Conservation (phyloP, 2,113 vertebrate species). For the Stegostoma tigrinum region DNA sequence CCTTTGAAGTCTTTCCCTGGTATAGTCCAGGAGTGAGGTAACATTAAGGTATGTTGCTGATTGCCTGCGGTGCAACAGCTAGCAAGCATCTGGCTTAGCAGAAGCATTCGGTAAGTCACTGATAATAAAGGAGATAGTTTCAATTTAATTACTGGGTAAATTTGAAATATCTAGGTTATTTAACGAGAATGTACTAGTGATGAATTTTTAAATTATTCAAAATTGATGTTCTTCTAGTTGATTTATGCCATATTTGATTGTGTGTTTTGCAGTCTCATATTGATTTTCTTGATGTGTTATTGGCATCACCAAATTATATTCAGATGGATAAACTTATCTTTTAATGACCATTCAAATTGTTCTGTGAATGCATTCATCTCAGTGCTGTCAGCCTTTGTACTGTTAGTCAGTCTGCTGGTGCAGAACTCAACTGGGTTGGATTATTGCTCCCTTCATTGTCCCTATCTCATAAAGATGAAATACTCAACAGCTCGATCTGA, state of each 20-base stretch:
- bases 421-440: neutral
- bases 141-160: neutral
- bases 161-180: neutral
- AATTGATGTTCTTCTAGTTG: neutral
- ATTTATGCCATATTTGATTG: neutral
- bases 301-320: slow-evolving; percentile 24
- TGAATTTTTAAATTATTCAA: slow-evolving; percentile 13
- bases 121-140: neutral
- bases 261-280: neutral
- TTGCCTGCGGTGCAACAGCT: neutral
- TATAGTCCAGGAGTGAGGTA: neutral
- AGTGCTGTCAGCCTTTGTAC: neutral
- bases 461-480: neutral
- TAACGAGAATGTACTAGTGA: neutral
- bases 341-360: neutral
- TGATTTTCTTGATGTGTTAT: neutral
- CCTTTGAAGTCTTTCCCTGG: neutral
- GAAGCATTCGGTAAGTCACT: neutral
- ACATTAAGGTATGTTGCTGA: neutral
- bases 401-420: neutral
- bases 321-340: neutral
- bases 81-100: neutral
- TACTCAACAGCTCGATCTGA: neutral
- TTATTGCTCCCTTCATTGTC: neutral
- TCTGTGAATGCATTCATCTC: neutral